Percentiles rank a stretch among this genome's conserved stretches.
phyloP scores from a whole-genome alignment of 2,113 vertebrate species.

The Bubo scandiacus region DNA sequence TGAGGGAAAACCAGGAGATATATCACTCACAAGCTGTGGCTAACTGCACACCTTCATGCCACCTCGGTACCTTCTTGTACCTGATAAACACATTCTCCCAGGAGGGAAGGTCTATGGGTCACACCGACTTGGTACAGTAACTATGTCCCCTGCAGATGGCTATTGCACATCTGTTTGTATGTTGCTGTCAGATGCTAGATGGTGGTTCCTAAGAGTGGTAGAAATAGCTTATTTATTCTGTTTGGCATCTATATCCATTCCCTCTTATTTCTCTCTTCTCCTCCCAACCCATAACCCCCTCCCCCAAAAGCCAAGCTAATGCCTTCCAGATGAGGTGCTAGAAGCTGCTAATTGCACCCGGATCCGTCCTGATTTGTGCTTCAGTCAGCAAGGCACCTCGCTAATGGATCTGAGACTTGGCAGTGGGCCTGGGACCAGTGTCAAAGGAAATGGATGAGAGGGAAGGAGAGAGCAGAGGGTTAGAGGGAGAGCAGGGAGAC shows the following conservation, averaged over 20 bases:
- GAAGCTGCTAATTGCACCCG: conserved; percentile 80
- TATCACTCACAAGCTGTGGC: neutral
- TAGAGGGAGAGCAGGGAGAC: conserved; percentile 3
- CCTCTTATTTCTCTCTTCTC: conserved; percentile 21
- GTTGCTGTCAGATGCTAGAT: neutral
- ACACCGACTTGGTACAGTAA: neutral
- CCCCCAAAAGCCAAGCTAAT: conserved; percentile 72
- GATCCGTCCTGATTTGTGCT: conserved; percentile 80
- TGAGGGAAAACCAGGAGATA: neutral
- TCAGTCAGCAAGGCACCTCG: conserved; percentile 83
- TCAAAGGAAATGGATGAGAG: conserved; percentile 78
- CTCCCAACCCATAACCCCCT: conserved; percentile 31
- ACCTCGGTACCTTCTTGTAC: neutral
- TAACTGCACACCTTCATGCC: neutral
- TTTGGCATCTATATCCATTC: conserved; percentile 71
- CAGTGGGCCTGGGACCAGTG: conserved; percentile 74
- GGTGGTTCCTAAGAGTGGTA: conserved; percentile 34
- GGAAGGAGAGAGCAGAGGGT: conserved; percentile 42
- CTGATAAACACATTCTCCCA: neutral
- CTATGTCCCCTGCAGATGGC: neutral
- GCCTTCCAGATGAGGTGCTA: conserved; percentile 84
- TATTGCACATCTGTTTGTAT: neutral
- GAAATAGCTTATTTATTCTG: conserved; percentile 70
- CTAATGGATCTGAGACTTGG: conserved; percentile 84
- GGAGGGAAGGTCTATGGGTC: neutral